phyloP scores from a whole-genome alignment of 2,797 vertebrate species.

The Tenualosa ilisha region DNA sequence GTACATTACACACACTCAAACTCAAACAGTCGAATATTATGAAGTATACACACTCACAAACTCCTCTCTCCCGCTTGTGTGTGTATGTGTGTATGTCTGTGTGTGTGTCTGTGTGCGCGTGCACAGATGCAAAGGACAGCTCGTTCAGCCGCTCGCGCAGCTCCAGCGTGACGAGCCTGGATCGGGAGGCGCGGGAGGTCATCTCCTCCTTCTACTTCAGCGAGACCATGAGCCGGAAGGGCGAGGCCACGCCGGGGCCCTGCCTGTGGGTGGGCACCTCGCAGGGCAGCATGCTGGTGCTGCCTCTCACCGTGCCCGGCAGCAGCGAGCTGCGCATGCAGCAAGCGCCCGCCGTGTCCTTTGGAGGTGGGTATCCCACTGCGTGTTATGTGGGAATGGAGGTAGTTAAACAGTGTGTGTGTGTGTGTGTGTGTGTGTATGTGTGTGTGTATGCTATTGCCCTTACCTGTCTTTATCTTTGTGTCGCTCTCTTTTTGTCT shows the following conservation, averaged over 20 bases:
- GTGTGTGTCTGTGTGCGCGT: neutral
- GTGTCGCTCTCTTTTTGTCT: neutral
- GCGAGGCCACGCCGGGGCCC: slow-evolving; percentile 76
- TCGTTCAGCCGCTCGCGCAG: slow-evolving; percentile 93
- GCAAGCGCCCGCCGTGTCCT: slow-evolving; percentile 87
- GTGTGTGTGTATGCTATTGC: neutral
- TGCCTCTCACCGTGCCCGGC: slow-evolving; percentile 85
- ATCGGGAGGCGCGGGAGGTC: slow-evolving; percentile 91
- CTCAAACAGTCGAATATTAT: neutral
- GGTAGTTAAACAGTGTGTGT: neutral
- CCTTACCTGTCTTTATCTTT: neutral
- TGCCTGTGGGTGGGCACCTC: slow-evolving; percentile 94
- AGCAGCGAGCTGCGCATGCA: slow-evolving; percentile 87
- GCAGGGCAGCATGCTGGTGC: slow-evolving; percentile 85
- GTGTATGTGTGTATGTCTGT: neutral
- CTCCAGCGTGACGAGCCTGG: slow-evolving; percentile 96
- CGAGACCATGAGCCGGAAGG: slow-evolving; percentile 88
- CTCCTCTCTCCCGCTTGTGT: neutral
- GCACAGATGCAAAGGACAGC: slow-evolving; percentile 88
- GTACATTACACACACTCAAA: neutral
- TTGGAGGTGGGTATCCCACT: slow-evolving; percentile 80
- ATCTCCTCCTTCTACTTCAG: slow-evolving; percentile 93
- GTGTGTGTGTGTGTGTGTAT: neutral
- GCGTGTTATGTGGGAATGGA: neutral
- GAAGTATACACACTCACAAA: neutral